phyloP scores from a whole-genome alignment of 2,113 vertebrate species.

The Spea multiplicata region DNA sequence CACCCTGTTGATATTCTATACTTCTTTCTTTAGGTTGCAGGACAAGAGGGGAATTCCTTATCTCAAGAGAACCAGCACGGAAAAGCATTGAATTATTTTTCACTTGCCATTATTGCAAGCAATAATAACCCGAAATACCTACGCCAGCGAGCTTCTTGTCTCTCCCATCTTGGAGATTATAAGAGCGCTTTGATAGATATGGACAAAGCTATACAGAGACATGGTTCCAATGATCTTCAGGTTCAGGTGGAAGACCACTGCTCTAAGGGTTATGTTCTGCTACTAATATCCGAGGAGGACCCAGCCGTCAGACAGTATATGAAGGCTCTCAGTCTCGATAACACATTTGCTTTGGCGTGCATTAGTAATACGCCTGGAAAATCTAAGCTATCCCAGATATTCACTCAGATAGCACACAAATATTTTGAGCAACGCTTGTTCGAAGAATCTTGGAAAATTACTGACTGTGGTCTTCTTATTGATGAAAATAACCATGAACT shows the following conservation, averaged over 20 bases:
- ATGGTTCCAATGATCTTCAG: slow-evolving; percentile 46
- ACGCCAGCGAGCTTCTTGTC: slow-evolving; percentile 73
- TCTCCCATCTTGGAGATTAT: slow-evolving; percentile 66
- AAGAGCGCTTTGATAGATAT: slow-evolving; percentile 74
- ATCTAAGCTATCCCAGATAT: slow-evolving; percentile 58
- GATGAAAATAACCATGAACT: slow-evolving; percentile 70
- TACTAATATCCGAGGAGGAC: slow-evolving; percentile 65
- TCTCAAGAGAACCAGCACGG: slow-evolving; percentile 57
- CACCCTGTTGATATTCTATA: neutral
- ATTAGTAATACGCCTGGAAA: slow-evolving; percentile 64
- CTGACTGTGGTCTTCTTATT: slow-evolving; percentile 74
- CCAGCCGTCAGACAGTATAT: slow-evolving; percentile 72
- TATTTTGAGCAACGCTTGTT: slow-evolving; percentile 66
- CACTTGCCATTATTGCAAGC: slow-evolving; percentile 69
- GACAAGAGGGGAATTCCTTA: slow-evolving; percentile 70
- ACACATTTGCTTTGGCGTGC: slow-evolving; percentile 61
- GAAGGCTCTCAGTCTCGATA: slow-evolving; percentile 72
- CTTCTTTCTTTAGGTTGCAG: slow-evolving; percentile 64
- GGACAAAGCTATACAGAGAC: slow-evolving; percentile 67
- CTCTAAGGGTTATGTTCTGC: slow-evolving; percentile 68
- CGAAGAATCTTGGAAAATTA: slow-evolving; percentile 72
- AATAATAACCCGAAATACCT: slow-evolving; percentile 58
- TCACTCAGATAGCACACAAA: slow-evolving; percentile 65
- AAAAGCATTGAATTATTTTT: slow-evolving; percentile 73
- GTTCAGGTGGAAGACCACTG: slow-evolving; percentile 73